Evolutionary conservation across 37 sponge, comb jelly and placozoan species (phyloP).

Genomic region (Ianthella basta): DNA sequence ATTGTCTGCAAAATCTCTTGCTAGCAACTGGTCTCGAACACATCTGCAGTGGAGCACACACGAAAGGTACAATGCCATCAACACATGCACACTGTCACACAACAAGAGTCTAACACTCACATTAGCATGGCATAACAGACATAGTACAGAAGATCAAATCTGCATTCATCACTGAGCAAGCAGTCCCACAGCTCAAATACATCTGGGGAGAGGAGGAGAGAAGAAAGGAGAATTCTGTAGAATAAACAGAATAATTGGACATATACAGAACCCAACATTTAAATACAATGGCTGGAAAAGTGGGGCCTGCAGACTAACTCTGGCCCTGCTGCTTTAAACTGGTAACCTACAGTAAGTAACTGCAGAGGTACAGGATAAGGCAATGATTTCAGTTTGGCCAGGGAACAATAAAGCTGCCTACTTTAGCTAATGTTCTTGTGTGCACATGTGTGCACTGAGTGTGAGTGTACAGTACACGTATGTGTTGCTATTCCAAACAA

Average conservation of each 20-base stretch:
- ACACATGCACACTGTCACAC: background rate
- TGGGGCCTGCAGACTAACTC: too few species aligned
- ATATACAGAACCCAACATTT: too few species aligned
- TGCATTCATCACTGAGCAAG: conserved; percentile 74
- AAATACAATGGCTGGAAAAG: too few species aligned
- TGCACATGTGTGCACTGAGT: background rate
- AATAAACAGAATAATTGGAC: background rate
- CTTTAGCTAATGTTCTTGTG: too few species aligned
- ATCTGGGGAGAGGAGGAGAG: conserved; percentile 40
- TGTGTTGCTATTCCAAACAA: background rate
- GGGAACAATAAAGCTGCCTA: too few species aligned
- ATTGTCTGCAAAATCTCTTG: conserved; percentile 57
- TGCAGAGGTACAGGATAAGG: too few species aligned
- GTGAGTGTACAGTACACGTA: background rate
- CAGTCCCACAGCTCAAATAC: conserved; percentile 91
- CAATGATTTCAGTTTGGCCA: background rate
- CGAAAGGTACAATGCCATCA: background rate
- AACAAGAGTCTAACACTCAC: conserved; percentile 41
- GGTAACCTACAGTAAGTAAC: too few species aligned
- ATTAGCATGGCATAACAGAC: conserved; percentile 94
- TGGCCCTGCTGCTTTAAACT: too few species aligned
- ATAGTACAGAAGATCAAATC: conserved; percentile 85
- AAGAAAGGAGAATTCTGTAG: background rate
- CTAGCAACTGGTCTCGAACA: conserved; percentile 53
- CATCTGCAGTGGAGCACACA: conserved; percentile 23